Percentiles rank a stretch among this genome's conserved stretches.
Conservation (phyloP, 2,888 invertebrate species). For the Griposia aprilina region DNA sequence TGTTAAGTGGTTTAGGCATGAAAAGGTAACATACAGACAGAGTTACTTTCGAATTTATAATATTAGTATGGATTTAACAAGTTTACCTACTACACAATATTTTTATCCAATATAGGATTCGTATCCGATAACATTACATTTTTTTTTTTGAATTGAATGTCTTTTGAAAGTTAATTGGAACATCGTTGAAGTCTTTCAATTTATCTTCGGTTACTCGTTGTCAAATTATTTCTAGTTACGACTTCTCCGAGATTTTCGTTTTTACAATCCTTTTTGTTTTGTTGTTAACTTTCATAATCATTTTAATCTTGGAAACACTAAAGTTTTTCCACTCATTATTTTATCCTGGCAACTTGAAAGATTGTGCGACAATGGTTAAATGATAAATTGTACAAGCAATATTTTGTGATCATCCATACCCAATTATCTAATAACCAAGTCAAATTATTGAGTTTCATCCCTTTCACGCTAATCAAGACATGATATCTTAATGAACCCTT, state of each 20-base stretch:
- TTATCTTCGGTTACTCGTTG: constrained; percentile 39
- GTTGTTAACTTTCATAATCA: background rate
- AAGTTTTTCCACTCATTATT: too few species aligned
- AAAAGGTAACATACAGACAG: too few species aligned
- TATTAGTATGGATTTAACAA: too few species aligned
- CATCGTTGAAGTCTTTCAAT: constrained; percentile 37
- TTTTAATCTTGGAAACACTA: background rate
- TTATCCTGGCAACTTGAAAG: background rate
- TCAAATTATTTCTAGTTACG: constrained; percentile 38
- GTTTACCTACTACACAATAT: too few species aligned
- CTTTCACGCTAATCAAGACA: too few species aligned
- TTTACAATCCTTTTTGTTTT: constrained; percentile 2
- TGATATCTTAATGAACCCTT: constrained; percentile 17
- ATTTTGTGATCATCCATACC: too few species aligned
- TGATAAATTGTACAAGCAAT: too few species aligned
- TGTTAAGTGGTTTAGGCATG: too few species aligned
- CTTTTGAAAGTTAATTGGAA: constrained; percentile 51
- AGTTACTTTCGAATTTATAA: too few species aligned
- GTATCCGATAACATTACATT: background rate
- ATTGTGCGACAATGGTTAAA: background rate
- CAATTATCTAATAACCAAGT: too few species aligned
- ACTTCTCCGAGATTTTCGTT: constrained; percentile 1
- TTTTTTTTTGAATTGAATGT: constrained; percentile 19
- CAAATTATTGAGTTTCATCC: too few species aligned
- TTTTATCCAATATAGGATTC: background rate